Base-by-base conservation (phyloP, 1,140 invertebrate species). In the Paralvinella palmiformis region DNA sequence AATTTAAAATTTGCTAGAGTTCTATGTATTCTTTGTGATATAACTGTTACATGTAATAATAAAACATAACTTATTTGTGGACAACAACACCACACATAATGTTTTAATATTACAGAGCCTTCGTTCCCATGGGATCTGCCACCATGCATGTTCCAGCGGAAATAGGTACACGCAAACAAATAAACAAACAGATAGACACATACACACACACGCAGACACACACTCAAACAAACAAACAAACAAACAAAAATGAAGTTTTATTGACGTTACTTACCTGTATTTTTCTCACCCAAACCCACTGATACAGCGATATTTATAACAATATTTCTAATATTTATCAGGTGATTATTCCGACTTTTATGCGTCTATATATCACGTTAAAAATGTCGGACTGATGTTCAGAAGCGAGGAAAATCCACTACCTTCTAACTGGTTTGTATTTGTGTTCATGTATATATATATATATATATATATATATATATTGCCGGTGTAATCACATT, bases 301-400 rank as follows among this genome's bases (percentile, higher is more conserved):
- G n/a, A n/a, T n/a, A n/a, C n/a, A n/a, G n/a, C n/a, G n/a, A n/a
- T n/a, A n/a, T n/a, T n/a, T n/a, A n/a, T n/a, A n/a, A n/a, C n/a
- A n/a, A n/a, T n/a, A n/a, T n/a, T n/a, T n/a, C n/a, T n/a, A n/a
- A n/a, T n/a, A n/a, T n/a, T n/a, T 72, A n/a, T 22, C 69, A 82
- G 84, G 84, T 0, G 96, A 99, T 79, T 99, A 99, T 77, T 98
- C 96, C 0, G 96, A 99, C 78, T 99, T 99, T 78, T 99, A 97
- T 77, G 98, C 95, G 0, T 98, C 95, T 1, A 88, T 94, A 69
- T 87, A 98, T 75, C 96, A 99, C 84, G 96, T 96, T 1, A 93
- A 88, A 37, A 99, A 99, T 82, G 91, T 96, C 31, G 96, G 96
- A 53, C 89, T 87, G 1, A 98, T 99, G 96, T 98, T 99, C 77